Conservation (phyloP, 2,797 vertebrate species). For the Tragelaphus oryx region DNA sequence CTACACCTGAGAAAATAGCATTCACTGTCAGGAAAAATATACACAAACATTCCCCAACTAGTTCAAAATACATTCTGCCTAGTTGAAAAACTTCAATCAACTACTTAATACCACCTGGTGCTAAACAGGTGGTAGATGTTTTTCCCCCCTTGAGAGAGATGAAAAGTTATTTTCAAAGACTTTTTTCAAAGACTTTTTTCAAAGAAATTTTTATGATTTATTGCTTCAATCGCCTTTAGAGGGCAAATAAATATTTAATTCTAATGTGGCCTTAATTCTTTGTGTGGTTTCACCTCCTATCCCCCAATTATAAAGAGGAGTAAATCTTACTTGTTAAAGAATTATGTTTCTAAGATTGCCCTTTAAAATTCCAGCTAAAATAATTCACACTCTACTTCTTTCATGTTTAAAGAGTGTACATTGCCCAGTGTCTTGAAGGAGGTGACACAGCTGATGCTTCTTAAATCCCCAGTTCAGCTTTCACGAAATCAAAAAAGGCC, state of each 20-base stretch:
- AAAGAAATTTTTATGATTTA: conserved; percentile 37
- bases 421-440: conserved; percentile 48
- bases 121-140: conserved; percentile 11
- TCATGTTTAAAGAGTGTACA: conserved; percentile 54
- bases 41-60: not conserved
- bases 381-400: conserved; percentile 50
- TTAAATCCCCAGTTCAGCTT: conserved; percentile 57
- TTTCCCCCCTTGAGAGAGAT: conserved; percentile 11
- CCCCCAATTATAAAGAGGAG: conserved; percentile 40
- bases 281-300: conserved; percentile 22
- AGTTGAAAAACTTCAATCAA: conserved; percentile 27
- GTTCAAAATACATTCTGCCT: conserved; percentile 26
- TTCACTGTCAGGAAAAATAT: conserved; percentile 31
- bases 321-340: conserved; percentile 59
- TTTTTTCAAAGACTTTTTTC: conserved; percentile 39
- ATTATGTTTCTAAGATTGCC: conserved; percentile 44
- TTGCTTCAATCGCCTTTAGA: conserved; percentile 37
- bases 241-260: conserved; percentile 64
- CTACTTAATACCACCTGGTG: conserved; percentile 21
- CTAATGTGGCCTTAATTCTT: conserved; percentile 35
- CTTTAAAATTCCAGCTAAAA: conserved; percentile 49
- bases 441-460: conserved; percentile 27
- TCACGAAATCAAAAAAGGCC: conserved; percentile 49
- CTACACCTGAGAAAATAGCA: not conserved
- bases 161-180: conserved; percentile 45